Base-by-base conservation (phyloP, 1,140 invertebrate species). In the Cydia amplana region DNA sequence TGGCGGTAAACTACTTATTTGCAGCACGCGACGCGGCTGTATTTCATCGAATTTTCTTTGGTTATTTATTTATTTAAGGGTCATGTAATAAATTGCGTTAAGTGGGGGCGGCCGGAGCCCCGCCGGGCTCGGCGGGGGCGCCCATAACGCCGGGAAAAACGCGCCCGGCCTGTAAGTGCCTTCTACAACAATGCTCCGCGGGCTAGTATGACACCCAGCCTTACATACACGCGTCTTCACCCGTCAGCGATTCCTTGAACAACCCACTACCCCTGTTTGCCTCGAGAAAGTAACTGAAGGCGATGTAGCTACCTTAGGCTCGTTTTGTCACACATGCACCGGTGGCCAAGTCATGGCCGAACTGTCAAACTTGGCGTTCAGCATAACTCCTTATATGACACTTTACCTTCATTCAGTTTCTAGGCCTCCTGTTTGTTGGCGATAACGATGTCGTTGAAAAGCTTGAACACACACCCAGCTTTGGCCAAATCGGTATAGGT, bases 11-110 rank as follows among this genome's bases (percentile, higher is more conserved):
- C 28, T 36, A 43, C 65, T 70, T 70, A 70, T 18, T 70, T 74
- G 73, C 77, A 79, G 80, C 79, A 83, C 84, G 83, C 81, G 81
- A 77, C 76, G 73, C 32, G 77, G 82, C 81, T 85, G 81, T 89
- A 84, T 89, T 88, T 90, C 86, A 91, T 90, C 86, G 88, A 91
- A 90, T 91, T 90, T 90, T 91, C 90, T 84, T 86, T 81, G 84
- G 85, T 88, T 91, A 90, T 91, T 91, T 89, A 91, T 90, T 91
- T 91, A 91, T 90, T 90, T 90, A 91, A 87, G 90, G 87, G 85
- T 85, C 85, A 81, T 77, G 83, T 83, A 87, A 91, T 91, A 91
- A 91, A 91, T 91, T 90, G 88, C 84, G 88, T 89, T 90, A 91
- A 91, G 89, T 91, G 90, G 88, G 88, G 88, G 88, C 84, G 88